Conservation (phyloP, 1,140 invertebrate species). For the Kradibia gibbosae region DNA sequence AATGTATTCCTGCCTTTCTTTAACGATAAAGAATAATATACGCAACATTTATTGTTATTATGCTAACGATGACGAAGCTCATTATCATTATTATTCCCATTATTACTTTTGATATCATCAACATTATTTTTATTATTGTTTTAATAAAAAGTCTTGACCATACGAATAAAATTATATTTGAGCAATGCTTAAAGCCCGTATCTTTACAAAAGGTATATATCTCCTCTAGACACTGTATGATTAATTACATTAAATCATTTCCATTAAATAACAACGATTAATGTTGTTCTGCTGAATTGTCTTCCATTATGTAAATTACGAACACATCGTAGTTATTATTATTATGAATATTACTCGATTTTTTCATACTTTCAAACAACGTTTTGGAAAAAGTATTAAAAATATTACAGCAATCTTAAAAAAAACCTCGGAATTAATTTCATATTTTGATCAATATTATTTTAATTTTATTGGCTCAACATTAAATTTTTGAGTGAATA, state of each 20-base stretch:
- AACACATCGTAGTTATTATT: not conserved
- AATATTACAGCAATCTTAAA: no score
- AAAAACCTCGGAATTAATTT: no score
- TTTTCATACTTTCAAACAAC: not conserved
- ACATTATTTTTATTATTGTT: not conserved
- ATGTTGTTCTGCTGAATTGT: not conserved
- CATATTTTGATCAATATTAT: no score
- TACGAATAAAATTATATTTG: not conserved
- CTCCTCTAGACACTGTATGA: not conserved
- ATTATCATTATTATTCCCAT: no score
- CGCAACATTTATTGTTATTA: not conserved
- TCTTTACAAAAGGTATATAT: not conserved
- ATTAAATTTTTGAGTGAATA: no score
- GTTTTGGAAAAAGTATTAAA: not conserved
- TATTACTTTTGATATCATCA: no score
- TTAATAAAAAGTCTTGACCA: not conserved
- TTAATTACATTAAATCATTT: not conserved
- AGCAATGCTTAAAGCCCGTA: not conserved
- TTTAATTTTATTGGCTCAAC: no score
- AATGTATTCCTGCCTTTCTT: not conserved
- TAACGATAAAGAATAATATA: not conserved
- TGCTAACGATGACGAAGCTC: no score
- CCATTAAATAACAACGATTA: not conserved
- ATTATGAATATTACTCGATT: not conserved
- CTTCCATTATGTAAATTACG: not conserved